Base-by-base conservation (phyloP, 2,113 vertebrate species). In the Circaetus cinerascens region DNA sequence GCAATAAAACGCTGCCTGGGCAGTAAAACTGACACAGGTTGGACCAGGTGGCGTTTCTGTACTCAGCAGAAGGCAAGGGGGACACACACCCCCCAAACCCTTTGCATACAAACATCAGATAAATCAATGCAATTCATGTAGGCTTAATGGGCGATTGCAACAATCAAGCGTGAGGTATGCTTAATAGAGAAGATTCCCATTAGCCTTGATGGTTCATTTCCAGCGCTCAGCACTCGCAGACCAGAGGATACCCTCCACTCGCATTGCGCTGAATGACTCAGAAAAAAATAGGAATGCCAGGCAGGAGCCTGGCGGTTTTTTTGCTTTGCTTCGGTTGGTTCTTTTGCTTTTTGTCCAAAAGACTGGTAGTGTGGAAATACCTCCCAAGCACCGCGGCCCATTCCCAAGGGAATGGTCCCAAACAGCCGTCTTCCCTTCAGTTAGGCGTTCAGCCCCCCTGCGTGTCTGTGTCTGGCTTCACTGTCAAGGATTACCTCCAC, bases 51-150 rank as follows among this genome's bases (percentile, higher is more conserved):
- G 55, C 9, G 4, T 62, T 76, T 45, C 80, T 10, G 0, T 8
- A 3, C 72, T 13, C 30, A 13, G 50, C 22, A 30, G 78, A 51
- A 63, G 46, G 68, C 2, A 11, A 25, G 11, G 36, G 51, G 29
- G 20, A 50, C 26, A 1, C 50, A 1, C 26, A 11, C 45, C 4
- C 19, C 20, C 18, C 34, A 11, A 34, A 18, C n/a, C 23, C 23
- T 74, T 34, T 36, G 55, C 62, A 11, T 55, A 4, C 36, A 55
- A 43, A 5, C 72, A 64, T 36, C 57, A 9, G 62, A 64, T 68
- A 92, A 95, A 97, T 95, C 75, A 94, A 53, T 90, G 87, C 88
- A 11, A 88, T 72, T 81, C 88, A 51, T 34, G 26, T 7, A 53
- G 30, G 67, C 66, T 93, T 32, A 57, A 64, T 43, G 92, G 94